A percentile compares a stretch with the other conserved stretches of the same genome.
Evolutionary conservation across 2,113 vertebrate genomes (phyloP).

Genomic region (Proterorhinus semilunaris): DNA sequence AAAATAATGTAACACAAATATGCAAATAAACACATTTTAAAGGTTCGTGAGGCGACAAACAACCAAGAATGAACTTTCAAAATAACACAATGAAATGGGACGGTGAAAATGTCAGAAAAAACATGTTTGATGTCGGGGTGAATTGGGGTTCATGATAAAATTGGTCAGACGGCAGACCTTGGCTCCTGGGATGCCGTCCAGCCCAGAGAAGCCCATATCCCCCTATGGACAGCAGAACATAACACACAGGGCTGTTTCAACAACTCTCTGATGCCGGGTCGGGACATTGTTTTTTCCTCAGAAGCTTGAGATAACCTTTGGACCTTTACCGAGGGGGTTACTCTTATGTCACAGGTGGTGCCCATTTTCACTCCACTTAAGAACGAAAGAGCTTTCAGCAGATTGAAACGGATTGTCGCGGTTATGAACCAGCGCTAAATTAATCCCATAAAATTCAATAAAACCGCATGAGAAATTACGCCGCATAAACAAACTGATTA

Average conservation of each 20-base stretch:
- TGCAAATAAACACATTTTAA: too few relatives aligned
- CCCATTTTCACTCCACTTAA: conserved; percentile 14
- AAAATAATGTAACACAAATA: too few relatives aligned
- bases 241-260: conserved; percentile 49
- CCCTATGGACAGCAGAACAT: conserved; percentile 81
- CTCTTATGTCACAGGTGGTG: conserved; percentile 18
- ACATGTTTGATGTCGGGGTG: not conserved
- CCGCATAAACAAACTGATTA: conserved; percentile 44
- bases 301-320: conserved; percentile 21
- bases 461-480: conserved; percentile 16
- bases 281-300: conserved; percentile 13
- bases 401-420: not conserved
- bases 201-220: conserved; percentile 86
- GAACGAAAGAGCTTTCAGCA: not conserved
- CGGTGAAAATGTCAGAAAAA: not conserved
- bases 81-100: not conserved
- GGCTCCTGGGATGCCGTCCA: conserved; percentile 84
- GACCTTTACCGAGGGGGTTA: conserved; percentile 11
- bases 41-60: too few relatives aligned
- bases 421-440: not conserved
- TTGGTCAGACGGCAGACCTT: conserved; percentile 82
- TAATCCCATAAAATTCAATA: conserved; percentile 12
- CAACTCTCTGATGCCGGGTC: conserved; percentile 28
- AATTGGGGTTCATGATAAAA: conserved; percentile 21
- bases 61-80: not conserved